These are phyloP conservation scores for Ceratina calcarata DNA, from an alignment of 1,140 invertebrate species.

Conservation along the genomic window DNA sequence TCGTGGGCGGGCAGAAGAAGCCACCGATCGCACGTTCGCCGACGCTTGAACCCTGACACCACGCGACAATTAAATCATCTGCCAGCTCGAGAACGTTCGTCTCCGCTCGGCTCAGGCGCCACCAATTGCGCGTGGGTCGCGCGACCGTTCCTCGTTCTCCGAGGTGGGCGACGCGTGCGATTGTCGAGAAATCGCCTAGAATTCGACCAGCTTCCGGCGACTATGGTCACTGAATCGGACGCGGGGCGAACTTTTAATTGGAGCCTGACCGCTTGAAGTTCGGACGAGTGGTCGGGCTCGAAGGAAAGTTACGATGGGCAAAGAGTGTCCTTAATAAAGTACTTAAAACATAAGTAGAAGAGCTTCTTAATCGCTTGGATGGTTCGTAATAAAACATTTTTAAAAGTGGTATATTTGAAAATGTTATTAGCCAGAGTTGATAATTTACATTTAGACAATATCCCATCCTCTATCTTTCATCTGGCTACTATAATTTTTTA, in stretches of 20 bases:
- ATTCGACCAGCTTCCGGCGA: slow-evolving; percentile 60
- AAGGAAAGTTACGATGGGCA: neutral
- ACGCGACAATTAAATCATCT: slow-evolving; percentile 73
- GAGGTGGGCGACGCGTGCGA: slow-evolving; percentile 51
- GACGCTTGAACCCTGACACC: slow-evolving; percentile 65
- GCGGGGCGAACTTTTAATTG: slow-evolving; percentile 27
- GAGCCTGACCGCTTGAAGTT: neutral
- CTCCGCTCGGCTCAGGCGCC: slow-evolving; percentile 62
- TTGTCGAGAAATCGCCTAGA: slow-evolving; percentile 46
- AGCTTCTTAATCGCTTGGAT: too few relatives aligned
- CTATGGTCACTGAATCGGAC: slow-evolving; percentile 24
- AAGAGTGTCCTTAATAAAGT: neutral
- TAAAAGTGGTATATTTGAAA: too few relatives aligned
- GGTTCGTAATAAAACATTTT: too few relatives aligned
- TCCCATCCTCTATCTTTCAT: too few relatives aligned
- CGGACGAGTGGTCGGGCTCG: neutral
- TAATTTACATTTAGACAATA: too few relatives aligned
- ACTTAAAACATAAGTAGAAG: neutral
- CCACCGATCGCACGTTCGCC: slow-evolving; percentile 30
- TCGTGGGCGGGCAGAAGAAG: neutral
- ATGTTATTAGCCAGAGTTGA: too few relatives aligned
- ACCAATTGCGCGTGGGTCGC: slow-evolving; percentile 71
- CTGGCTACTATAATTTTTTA: too few relatives aligned
- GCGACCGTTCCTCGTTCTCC: neutral
- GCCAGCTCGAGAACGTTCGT: slow-evolving; percentile 56